phyloP scores from a whole-genome alignment of 2,113 vertebrate genomes.

The Lipotes vexillifer region DNA sequence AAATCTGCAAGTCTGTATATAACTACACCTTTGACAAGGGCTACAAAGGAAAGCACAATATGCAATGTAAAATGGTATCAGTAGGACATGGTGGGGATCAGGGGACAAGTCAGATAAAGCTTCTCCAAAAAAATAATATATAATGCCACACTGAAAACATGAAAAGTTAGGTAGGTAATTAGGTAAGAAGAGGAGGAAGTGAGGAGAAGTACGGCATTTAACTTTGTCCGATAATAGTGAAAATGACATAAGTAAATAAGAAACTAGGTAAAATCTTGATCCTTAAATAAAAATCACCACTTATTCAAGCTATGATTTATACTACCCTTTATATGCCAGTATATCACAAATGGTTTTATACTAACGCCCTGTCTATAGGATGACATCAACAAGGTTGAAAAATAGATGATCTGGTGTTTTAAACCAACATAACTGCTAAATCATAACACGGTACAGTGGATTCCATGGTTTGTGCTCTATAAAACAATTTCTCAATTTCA shows the following conservation, averaged over 20 bases:
- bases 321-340: not conserved
- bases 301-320: not conserved
- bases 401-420: not conserved
- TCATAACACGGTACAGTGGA: not conserved
- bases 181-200: not conserved
- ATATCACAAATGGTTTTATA: not conserved
- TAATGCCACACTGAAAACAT: not conserved
- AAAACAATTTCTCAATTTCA: not conserved
- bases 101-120: not conserved
- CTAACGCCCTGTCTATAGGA: not conserved
- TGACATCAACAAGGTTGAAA: not conserved
- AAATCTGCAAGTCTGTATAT: not conserved
- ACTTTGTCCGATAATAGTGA: not conserved
- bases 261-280: not conserved
- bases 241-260: constrained; percentile 4
- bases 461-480: not conserved
- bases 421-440: not conserved
- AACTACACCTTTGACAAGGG: not conserved
- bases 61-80: not conserved
- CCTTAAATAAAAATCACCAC: not conserved
- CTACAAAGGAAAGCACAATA: not conserved
- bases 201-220: not conserved
- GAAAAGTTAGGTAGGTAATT: not conserved
- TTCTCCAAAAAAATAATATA: not conserved
- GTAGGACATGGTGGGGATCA: not conserved